Percentiles rank a stretch among this genome's conserved stretches.
These are phyloP conservation scores for Grapholita molesta DNA, from an alignment of 1,140 invertebrate species.

Conservation along the genomic window DNA sequence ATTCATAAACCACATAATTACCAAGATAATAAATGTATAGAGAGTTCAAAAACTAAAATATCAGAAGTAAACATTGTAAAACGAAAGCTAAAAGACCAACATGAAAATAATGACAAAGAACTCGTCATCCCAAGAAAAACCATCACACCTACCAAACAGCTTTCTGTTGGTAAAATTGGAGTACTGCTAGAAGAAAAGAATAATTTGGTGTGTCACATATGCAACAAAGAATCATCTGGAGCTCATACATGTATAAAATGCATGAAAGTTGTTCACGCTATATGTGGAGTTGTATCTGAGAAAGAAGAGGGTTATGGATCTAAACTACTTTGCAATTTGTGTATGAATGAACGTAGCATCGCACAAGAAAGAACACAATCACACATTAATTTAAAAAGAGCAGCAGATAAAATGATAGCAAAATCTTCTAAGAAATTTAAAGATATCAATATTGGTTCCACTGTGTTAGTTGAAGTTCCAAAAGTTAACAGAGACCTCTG, in stretches of 20 bases:
- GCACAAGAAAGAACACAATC: conserved; percentile 28
- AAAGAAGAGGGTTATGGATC: conserved; percentile 23
- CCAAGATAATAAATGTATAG: no score
- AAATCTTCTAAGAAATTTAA: conserved; percentile 35
- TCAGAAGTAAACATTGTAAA: no score
- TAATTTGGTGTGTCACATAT: conserved; percentile 21
- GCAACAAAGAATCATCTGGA: conserved; percentile 23
- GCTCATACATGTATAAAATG: conserved; percentile 21
- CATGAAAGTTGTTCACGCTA: conserved; percentile 1
- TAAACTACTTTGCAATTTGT: conserved; percentile 28
- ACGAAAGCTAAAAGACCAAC: no score
- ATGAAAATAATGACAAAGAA: no score
- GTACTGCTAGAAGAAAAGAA: not conserved
- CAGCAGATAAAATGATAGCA: conserved; percentile 35
- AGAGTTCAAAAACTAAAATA: no score
- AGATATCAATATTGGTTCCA: conserved; percentile 27
- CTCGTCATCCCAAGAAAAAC: no score
- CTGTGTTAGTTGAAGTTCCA: conserved; percentile 34
- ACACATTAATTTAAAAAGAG: conserved; percentile 30
- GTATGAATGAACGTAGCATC: conserved; percentile 32
- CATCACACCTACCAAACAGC: no score
- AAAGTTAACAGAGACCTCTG: conserved; percentile 36
- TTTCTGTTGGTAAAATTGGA: no score
- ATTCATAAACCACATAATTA: no score
- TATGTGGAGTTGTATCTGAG: conserved; percentile 20